A percentile compares a stretch with the other conserved stretches of the same genome.
Conservation (phyloP, 2,888 invertebrate species). For the Callinectes sapidus region DNA sequence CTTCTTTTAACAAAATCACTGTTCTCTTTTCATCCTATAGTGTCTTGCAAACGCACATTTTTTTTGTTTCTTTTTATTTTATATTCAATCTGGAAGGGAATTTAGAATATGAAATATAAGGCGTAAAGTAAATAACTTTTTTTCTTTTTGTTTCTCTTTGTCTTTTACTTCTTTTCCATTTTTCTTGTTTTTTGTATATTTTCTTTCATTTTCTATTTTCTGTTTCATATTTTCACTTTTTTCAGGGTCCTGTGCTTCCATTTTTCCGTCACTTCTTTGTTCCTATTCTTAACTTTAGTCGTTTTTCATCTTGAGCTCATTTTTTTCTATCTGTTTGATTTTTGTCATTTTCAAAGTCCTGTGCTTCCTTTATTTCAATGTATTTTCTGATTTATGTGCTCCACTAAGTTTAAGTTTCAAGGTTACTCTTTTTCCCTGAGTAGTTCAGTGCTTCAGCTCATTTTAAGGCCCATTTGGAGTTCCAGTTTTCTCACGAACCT, state of each 20-base stretch:
- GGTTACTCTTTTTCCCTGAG: background rate
- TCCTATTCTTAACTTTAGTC: background rate
- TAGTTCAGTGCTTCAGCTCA: background rate
- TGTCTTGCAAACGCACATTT: background rate
- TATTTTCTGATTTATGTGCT: background rate
- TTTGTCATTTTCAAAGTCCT: background rate
- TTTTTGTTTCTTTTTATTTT: background rate
- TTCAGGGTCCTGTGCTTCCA: slow-evolving; percentile 11
- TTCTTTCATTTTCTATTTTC: background rate
- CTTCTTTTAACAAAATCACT: slow-evolving; percentile 8
- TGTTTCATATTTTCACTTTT: background rate
- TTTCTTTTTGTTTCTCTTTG: background rate
- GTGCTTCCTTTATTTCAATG: background rate
- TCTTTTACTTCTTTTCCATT: background rate
- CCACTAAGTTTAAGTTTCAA: background rate
- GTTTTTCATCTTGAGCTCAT: background rate
- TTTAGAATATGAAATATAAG: background rate
- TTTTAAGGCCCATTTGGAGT: background rate
- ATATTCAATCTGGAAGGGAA: background rate
- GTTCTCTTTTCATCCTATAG: background rate
- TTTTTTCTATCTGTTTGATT: background rate
- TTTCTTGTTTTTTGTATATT: background rate
- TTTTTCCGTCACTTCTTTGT: background rate
- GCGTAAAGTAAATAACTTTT: background rate
- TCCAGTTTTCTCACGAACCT: background rate